Conservation (phyloP, 2,797 vertebrate genomes). For the Hafferia zeledoni region DNA sequence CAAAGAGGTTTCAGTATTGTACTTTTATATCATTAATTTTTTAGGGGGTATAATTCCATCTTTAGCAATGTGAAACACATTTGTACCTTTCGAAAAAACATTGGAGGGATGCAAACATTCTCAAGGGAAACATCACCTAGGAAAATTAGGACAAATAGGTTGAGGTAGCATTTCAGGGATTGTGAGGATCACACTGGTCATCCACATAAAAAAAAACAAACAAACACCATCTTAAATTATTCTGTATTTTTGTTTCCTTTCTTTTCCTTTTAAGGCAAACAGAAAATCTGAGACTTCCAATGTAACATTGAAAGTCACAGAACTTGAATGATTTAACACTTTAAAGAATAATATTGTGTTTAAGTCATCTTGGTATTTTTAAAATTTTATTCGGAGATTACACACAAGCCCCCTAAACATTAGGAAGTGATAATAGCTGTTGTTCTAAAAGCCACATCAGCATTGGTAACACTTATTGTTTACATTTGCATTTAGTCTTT, state of each 20-base stretch:
- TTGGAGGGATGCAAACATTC: background rate
- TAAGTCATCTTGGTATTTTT: background rate
- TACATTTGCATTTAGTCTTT: background rate
- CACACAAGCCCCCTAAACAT: accelerated
- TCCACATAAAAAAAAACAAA: background rate
- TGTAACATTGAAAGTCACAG: background rate
- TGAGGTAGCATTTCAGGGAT: background rate
- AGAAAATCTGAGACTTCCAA: background rate
- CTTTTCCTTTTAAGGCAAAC: background rate
- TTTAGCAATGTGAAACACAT: background rate
- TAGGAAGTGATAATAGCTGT: background rate
- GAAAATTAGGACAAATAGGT: background rate
- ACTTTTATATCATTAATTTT: background rate
- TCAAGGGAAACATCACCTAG: background rate
- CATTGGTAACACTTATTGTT: background rate
- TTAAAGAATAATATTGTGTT: background rate
- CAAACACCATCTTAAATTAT: background rate
- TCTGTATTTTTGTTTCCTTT: background rate
- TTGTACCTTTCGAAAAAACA: background rate
- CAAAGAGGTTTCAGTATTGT: background rate
- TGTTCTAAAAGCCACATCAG: background rate
- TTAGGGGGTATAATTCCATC: background rate
- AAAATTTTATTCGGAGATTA: background rate
- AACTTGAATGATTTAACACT: background rate
- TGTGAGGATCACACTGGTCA: background rate